A percentile compares a stretch with the other conserved stretches of the same genome.
Conservation (phyloP, 2,888 invertebrate species). For the Listrodromus nycthemerus region DNA sequence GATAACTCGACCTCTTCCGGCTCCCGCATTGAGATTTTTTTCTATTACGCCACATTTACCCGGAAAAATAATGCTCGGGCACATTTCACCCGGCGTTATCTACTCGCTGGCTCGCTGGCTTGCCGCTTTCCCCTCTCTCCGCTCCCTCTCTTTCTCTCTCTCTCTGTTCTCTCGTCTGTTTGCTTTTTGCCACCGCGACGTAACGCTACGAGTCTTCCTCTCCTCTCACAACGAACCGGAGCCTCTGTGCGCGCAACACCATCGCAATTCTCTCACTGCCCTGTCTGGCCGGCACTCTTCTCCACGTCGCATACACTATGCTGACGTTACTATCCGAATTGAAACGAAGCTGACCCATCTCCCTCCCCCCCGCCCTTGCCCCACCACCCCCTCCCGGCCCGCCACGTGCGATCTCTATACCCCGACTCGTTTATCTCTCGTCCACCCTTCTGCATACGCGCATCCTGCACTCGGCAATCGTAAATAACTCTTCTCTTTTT, state of each 20-base stretch:
- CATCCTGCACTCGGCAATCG: conserved; percentile 35
- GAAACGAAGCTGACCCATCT: conserved; percentile 62
- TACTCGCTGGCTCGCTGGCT: conserved; percentile 62
- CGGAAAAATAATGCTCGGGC: conserved; percentile 75
- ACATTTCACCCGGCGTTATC: conserved; percentile 77
- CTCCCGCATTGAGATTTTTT: conserved; percentile 63
- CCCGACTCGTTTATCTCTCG: conserved; percentile 53
- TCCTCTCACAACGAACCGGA: conserved; percentile 22
- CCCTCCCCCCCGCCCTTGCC: conserved; percentile 11
- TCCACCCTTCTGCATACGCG: conserved; percentile 45
- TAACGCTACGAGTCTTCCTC: conserved; percentile 39
- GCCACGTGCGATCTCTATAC: conserved; percentile 20
- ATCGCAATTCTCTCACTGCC: conserved; percentile 33
- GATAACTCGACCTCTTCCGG: conserved; percentile 49
- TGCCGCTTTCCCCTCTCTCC: conserved; percentile 11
- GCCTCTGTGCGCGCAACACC: conserved; percentile 15
- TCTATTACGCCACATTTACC: conserved; percentile 76
- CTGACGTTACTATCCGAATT: conserved; percentile 72
- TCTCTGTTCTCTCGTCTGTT: conserved; percentile 53
- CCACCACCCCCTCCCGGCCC: not conserved
- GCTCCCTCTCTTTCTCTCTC: conserved; percentile 38
- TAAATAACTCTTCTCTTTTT: conserved; percentile 44
- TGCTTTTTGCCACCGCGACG: conserved; percentile 58
- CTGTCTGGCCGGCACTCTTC: conserved; percentile 36
- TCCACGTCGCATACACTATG: conserved; percentile 52